Base-by-base conservation (phyloP, 2,113 vertebrate species). In the Eolophus roseicapilla region DNA sequence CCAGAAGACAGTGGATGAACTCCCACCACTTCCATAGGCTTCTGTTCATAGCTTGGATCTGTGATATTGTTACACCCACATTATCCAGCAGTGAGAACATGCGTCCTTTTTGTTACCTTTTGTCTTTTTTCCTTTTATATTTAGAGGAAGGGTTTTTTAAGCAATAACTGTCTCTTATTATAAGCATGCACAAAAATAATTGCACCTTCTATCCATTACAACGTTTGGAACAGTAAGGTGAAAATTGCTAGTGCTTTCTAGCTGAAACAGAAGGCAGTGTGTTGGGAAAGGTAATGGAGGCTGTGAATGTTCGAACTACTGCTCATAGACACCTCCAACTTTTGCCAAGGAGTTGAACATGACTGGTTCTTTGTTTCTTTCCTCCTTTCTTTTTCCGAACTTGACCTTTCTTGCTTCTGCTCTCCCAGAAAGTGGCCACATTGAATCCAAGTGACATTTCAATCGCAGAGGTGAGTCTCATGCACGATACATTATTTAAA, bases 381-480 rank as follows among this genome's bases (percentile, higher is more conserved):
- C 41, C 43, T 46, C 60, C 12, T 50, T 83, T 13, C 5, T 37
- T 67, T 49, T 63, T 88, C 49, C 6, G 9, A 52, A 44, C 24
- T 71, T 80, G 78, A 82, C 44, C 59, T 91, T 80, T 76, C 67
- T 94, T 53, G 24, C 44, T 70, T 35, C 59, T 24, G 33, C 37
- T 74, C n/a, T 70, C 50, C 59, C 33, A 85, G 63, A 59, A 77
- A 95, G 29, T n/a, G 41, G 67, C 68, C 71, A 70, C 23, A 2
- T 9, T 92, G 95, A 78, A 71, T 88, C 33, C 43, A 68, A 90
- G 71, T 86, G 90, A 74, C 82, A 95, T 95, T 96, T 93, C 87
- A 80, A 47, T 83, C 41, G 0, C 78, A 80, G 82, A 88, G 44
- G 81, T 47, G 91, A 63, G 64, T 90, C 53, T 92, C 55, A 33